These are phyloP conservation scores for Chaetoderma sp. DNA, from an alignment of 2,888 invertebrate species.

Conservation along the genomic window DNA sequence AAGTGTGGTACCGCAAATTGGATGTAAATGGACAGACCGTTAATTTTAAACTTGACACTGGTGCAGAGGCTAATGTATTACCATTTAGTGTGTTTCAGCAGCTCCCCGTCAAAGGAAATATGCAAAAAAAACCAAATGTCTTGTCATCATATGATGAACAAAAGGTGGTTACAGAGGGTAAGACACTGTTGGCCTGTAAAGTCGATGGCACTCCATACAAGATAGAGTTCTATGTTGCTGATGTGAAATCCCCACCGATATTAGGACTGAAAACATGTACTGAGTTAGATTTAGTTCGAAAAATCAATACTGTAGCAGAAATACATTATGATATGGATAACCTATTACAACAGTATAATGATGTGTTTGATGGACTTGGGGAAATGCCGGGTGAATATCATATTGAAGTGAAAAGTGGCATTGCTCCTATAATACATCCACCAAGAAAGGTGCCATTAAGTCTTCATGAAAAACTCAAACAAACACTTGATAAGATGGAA, in stretches of 20 bases:
- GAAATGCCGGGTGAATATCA: not conserved
- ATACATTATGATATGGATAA: not conserved
- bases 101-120: not conserved
- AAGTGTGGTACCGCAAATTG: conserved; percentile 17
- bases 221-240: not conserved
- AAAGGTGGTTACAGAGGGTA: not conserved
- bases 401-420: not conserved
- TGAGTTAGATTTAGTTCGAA: not conserved
- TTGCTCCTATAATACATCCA: not conserved
- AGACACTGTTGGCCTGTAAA: not conserved
- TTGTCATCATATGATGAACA: not conserved
- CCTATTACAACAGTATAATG: not conserved
- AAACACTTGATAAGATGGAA: not conserved
- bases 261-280: not conserved
- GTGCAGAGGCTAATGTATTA: conserved; percentile 29
- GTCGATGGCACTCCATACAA: not conserved
- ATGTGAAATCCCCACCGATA: not conserved
- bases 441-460: not conserved
- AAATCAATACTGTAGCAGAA: not conserved
- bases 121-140: not conserved
- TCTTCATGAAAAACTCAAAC: not conserved
- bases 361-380: not conserved
- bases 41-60: conserved; percentile 31
- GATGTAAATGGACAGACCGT: conserved; percentile 7
- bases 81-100: conserved; percentile 2